Evolutionary conservation across 2,113 vertebrate genomes (phyloP), one percentile per base, ranked within the genome.

Genomic region (Brachypodius melanocephalos): DNA sequence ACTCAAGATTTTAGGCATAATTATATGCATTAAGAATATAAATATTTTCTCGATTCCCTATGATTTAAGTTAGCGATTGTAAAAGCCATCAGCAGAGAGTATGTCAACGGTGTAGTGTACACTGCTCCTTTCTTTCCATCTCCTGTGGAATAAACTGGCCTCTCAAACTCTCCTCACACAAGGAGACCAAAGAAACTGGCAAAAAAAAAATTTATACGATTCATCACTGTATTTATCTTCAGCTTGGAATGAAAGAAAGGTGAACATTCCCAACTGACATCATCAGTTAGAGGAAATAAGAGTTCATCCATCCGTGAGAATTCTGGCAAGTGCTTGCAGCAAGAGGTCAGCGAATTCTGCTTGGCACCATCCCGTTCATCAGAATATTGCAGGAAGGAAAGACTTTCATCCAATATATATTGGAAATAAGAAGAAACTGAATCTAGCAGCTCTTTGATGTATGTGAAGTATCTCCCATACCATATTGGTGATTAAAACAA

Each of bases 1-100:
- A 93, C 95, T 95, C 91, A 93, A 96, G 80, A 93, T 78, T 96
- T 96, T 89, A 92, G 73, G 52, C 86, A 77, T 93, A 97, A 97
- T 96, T 94, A 93, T 73, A 89, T 87, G 86, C 65, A 93, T 96
- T 90, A 96, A 87, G 89, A 95, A 95, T 87, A 95, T 86, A 97
- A 97, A 97, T 96, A 97, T 96, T 97, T 95, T 92, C 94, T 90
- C 0, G 8, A 95, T 92, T 93, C 89, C 68, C 83, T 89, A 46
- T 67, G 90, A 96, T 93, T 96, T 89, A 94, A 95, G 83, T 90
- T 92, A 77, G 61, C 88, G 94, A 95, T 92, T 95, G 73, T 59
- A 97, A 92, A 71, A 84, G 54, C 63, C 73, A 78, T 54, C 9
- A 2, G 59, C 88, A 86, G 77, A 85, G 81, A 90, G 43, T 52